Evolutionary conservation across 2,797 vertebrate genomes (phyloP), one percentile per base, ranked within the genome.

Genomic region (Hozukius guyotensis): DNA sequence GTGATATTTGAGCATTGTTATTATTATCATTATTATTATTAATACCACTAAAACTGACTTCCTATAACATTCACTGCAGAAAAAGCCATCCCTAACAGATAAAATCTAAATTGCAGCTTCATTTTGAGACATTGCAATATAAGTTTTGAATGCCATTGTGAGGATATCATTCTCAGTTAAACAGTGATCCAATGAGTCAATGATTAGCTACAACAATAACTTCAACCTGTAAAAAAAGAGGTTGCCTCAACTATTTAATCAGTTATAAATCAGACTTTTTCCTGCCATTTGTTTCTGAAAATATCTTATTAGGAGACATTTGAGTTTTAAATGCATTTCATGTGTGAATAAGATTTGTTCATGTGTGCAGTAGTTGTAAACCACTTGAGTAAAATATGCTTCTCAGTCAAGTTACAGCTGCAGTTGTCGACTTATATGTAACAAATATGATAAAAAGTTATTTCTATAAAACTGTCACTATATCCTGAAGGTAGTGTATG

Each of bases 1-100:
- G n/a, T 72, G 72, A 69, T 67, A 76, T 83, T 78, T 78, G 20
- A 72, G 38, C 24, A 52, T 14, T 36, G 10, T 20, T 80, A 52
- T 11, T 80, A 52, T 11, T 71, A 42, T 11, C 2, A 72, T 38
- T 65, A 52, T 11, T 4, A 75, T 36, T 71, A 65, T 31, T n/a
- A 68, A 61, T 6, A 55, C n/a, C 22, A 9, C 34, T 60, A 6
- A 78, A 60, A 24, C 5, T n/a, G 22, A 29, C 32, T 57, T 72
- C 24, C 20, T 13, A 25, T 34, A 57, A 20, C 34, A 36, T 36
- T 46, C 7, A 36, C 27, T 61, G 46, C 16, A 32, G 25, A 65
- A 69, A 68, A 25, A 66, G 16, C 2, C 32, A 2, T 27, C 8
- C 2, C 3, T 8, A 24, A 36, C 16, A 42, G 24, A 13, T 16